A percentile compares a stretch with the other conserved stretches of the same genome.
Evolutionary conservation across 1,140 invertebrate species (phyloP).

Genomic region (Plutomurus gul): DNA sequence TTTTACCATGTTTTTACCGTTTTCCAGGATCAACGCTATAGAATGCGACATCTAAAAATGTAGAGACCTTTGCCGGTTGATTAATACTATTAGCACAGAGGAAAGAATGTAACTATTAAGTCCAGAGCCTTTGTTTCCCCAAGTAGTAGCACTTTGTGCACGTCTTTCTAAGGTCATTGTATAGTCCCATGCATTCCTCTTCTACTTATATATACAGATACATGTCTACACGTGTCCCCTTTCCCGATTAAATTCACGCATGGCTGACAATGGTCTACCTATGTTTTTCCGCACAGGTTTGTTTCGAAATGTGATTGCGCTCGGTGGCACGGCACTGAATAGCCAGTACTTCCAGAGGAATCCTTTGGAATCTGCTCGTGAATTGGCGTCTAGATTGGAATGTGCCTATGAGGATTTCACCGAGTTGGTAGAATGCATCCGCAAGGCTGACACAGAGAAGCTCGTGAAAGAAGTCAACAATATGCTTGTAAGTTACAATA

Average conservation of each 20-base stretch:
- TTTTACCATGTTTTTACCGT: no score
- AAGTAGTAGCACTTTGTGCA: no score
- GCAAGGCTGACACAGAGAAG: conserved; percentile 46
- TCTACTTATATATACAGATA: no score
- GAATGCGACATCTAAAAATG: no score
- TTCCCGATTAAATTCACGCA: conserved; percentile 21
- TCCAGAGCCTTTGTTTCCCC: no score
- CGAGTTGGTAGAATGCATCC: conserved; percentile 51
- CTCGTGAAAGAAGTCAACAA: conserved; percentile 53
- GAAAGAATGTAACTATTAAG: no score
- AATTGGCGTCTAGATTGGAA: conserved; percentile 53
- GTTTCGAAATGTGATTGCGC: conserved; percentile 54
- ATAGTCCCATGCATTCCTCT: no score
- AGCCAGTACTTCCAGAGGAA: conserved; percentile 55
- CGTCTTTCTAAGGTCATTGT: no score
- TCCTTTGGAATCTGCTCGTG: conserved; percentile 54
- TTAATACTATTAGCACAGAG: no score
- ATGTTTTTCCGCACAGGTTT: conserved; percentile 48
- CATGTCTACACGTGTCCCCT: background rate
- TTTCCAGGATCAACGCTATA: no score
- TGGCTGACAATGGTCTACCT: conserved; percentile 26
- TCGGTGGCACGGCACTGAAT: conserved; percentile 54
- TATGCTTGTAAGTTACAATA: conserved; percentile 55
- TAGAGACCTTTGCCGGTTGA: no score
- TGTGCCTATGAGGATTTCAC: conserved; percentile 51